phyloP scores from a whole-genome alignment of 92 coral and sea anemone genomes.

The Blastomussa wellsi region DNA sequence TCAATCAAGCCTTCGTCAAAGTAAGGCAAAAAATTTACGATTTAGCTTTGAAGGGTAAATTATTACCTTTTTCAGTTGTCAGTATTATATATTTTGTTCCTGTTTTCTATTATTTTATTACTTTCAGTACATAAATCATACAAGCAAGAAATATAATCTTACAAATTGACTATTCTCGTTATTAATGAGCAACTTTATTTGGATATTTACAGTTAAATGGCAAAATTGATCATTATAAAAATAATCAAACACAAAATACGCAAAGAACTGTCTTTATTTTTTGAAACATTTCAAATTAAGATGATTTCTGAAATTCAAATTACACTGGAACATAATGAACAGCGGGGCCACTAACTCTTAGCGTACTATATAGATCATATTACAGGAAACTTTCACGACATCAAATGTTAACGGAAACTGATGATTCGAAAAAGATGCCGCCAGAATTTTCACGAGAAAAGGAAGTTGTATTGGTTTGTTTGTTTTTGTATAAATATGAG shows the following conservation, averaged over 20 bases:
- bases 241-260: no score
- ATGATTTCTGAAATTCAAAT: neutral
- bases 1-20: neutral
- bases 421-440: neutral
- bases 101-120: no score
- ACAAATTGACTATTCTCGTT: neutral
- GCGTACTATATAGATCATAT: neutral
- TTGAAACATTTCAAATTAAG: neutral
- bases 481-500: no score
- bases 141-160: no score
- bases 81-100: no score
- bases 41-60: neutral
- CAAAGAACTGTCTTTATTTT: no score
- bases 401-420: neutral
- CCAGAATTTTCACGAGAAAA: neutral
- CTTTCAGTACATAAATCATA: neutral
- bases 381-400: neutral
- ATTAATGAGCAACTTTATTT: no score
- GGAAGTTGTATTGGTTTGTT: no score
- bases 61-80: neutral
- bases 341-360: neutral
- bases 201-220: neutral
- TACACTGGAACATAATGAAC: neutral
- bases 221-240: no score
- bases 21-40: neutral